Evolutionary conservation across 2,113 vertebrate genomes (phyloP).

Genomic region (Pomatorhinus ruficollis): DNA sequence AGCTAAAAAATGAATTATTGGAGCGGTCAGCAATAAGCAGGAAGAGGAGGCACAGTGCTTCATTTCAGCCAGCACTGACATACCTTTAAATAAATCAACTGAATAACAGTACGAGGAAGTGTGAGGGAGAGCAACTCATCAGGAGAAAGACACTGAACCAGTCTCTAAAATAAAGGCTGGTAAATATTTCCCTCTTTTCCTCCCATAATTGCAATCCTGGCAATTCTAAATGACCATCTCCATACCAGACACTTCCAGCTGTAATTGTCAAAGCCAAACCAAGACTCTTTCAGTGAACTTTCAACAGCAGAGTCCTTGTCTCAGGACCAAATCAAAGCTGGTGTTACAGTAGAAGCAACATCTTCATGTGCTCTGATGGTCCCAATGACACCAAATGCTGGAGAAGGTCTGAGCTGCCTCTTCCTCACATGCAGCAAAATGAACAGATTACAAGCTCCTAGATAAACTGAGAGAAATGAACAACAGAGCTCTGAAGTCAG

Average conservation of each 20-base stretch:
- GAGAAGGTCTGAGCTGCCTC: not conserved
- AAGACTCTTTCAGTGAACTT: not conserved
- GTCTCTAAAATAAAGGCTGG: slow-evolving; percentile 7
- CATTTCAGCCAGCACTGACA: slow-evolving; percentile 62
- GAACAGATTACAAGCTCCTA: not conserved
- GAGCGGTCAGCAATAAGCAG: slow-evolving; percentile 69
- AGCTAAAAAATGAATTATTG: slow-evolving; percentile 83
- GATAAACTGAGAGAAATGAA: not conserved
- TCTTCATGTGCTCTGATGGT: not conserved
- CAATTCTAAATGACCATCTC: not conserved
- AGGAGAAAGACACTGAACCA: not conserved
- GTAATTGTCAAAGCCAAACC: not conserved
- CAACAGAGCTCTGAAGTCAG: not conserved
- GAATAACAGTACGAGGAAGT: not conserved
- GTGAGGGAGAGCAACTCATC: slow-evolving; percentile 27
- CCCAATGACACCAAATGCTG: rapidly evolving
- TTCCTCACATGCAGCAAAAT: not conserved
- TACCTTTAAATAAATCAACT: slow-evolving; percentile 79
- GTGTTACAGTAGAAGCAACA: not conserved
- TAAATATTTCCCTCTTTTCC: not conserved
- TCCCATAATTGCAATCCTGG: not conserved
- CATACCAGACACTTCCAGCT: not conserved
- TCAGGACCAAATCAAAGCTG: not conserved
- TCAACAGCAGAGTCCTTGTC: not conserved
- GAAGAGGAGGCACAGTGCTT: slow-evolving; percentile 66